phyloP scores from a whole-genome alignment of 2,113 vertebrate species.

The Oxygymnocypris stewartii region DNA sequence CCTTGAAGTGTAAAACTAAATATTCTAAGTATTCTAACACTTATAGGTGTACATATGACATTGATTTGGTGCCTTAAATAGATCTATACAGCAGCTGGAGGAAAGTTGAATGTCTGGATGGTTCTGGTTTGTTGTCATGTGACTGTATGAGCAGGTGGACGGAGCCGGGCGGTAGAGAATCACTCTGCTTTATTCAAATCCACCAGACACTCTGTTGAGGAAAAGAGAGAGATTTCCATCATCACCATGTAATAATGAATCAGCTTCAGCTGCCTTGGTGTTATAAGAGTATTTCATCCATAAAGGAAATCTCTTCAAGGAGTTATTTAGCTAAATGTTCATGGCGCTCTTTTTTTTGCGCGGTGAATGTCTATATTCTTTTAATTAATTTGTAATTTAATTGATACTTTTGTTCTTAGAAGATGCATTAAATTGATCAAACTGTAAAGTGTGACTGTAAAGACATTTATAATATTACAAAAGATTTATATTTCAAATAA shows the following conservation, averaged over 20 bases:
- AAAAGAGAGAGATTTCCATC: constrained; percentile 66
- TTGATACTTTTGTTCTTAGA: background rate
- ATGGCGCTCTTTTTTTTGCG: background rate
- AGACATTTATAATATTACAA: background rate
- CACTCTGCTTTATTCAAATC: constrained; percentile 61
- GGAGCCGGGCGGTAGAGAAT: constrained; percentile 73
- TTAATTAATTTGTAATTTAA: background rate
- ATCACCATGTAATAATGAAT: background rate
- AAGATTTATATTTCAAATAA: background rate
- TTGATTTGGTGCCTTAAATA: constrained; percentile 72
- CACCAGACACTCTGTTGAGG: background rate
- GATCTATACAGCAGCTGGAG: constrained; percentile 54
- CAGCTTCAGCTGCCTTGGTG: background rate
- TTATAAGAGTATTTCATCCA: constrained; percentile 1
- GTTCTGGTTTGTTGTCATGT: constrained; percentile 47
- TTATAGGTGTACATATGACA: background rate
- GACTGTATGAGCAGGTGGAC: constrained; percentile 44
- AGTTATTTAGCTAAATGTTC: background rate
- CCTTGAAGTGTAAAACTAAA: background rate
- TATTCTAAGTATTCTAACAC: too few species aligned
- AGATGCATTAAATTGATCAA: background rate
- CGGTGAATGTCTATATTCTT: background rate
- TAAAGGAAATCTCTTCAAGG: background rate
- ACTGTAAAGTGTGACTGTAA: background rate
- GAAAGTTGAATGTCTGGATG: constrained; percentile 70